Evolutionary conservation across 2,113 vertebrate species (phyloP).

Genomic region (Bubo scandiacus): DNA sequence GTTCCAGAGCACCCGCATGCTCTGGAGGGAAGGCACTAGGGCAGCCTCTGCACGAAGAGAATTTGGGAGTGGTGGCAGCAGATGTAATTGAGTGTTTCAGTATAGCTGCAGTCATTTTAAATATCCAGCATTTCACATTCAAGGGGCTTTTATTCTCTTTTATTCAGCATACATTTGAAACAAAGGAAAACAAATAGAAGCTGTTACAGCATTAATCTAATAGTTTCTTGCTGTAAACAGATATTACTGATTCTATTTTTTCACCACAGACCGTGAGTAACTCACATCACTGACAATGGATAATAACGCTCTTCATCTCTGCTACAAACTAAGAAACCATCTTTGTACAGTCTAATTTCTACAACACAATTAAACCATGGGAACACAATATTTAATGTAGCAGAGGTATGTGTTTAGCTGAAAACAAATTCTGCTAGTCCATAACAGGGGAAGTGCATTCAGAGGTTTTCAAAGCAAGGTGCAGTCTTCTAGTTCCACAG

Average conservation of each 20-base stretch:
- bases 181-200: neutral
- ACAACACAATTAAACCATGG: neutral
- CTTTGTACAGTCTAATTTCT: neutral
- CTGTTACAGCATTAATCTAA: neutral
- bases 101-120: rapidly evolving
- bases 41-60: neutral
- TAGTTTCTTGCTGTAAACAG: neutral
- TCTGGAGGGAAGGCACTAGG: neutral
- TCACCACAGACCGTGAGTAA: neutral
- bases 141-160: neutral
- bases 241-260: neutral
- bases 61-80: neutral
- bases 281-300: neutral
- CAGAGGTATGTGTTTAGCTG: neutral
- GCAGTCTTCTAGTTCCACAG: neutral
- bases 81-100: neutral
- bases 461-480: neutral
- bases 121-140: neutral
- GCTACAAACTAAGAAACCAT: neutral
- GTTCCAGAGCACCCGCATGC: rapidly evolving
- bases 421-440: neutral
- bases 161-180: neutral
- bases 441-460: neutral
- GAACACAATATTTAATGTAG: neutral
- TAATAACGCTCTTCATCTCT: neutral